phyloP scores from a whole-genome alignment of 2,113 vertebrate species.

The Geococcyx californianus region DNA sequence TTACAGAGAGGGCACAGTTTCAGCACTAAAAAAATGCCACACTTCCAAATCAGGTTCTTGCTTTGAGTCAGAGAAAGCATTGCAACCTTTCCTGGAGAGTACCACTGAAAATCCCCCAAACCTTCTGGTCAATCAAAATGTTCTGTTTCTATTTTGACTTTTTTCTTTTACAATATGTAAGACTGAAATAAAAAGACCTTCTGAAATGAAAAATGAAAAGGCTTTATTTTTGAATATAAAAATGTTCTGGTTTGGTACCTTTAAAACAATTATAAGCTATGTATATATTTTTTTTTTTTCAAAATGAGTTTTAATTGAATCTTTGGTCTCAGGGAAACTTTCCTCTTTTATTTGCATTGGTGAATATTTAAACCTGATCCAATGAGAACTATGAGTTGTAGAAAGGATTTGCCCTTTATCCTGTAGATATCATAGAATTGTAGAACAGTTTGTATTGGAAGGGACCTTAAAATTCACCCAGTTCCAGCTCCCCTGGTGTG shows the following conservation, averaged over 20 bases:
- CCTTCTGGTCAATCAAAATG: slow-evolving; percentile 29
- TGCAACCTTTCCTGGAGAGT: neutral
- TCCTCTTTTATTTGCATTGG: neutral
- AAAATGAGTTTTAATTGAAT: neutral
- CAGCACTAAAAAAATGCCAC: neutral
- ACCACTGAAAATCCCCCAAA: slow-evolving; percentile 23
- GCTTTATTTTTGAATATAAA: neutral
- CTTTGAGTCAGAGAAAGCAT: slow-evolving; percentile 26
- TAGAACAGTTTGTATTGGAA: too few species aligned
- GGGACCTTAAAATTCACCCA: too few species aligned
- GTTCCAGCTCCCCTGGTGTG: too few species aligned
- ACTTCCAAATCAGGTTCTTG: neutral
- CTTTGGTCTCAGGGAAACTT: neutral
- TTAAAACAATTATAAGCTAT: neutral
- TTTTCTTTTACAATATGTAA: neutral
- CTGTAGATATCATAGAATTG: neutral
- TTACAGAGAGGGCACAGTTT: neutral
- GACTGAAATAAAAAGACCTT: neutral
- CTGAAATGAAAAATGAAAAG: neutral
- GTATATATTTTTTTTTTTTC: neutral
- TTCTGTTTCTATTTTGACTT: slow-evolving; percentile 33
- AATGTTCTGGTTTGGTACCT: neutral
- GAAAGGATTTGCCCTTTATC: neutral
- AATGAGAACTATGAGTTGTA: neutral
- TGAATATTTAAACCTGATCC: neutral